phyloP scores from a whole-genome alignment of 2,113 vertebrate genomes.

The Fregata magnificens region DNA sequence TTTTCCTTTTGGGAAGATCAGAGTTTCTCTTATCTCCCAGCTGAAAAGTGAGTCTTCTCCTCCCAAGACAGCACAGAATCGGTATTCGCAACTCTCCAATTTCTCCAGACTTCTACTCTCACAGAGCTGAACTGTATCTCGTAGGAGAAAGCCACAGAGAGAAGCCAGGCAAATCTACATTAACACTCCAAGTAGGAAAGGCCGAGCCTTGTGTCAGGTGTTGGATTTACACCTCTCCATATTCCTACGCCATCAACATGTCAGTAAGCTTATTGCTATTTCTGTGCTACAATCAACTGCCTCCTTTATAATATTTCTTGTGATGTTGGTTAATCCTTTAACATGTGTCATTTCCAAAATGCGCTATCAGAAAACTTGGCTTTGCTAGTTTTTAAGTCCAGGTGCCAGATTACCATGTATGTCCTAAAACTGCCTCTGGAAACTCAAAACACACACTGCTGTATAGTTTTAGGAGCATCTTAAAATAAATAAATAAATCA shows the following conservation, averaged over 20 bases:
- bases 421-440: background rate
- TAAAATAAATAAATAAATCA: background rate
- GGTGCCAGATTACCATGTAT: background rate
- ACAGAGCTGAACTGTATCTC: background rate
- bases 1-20: background rate
- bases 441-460: background rate
- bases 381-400: background rate
- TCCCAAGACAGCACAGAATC: background rate
- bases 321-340: background rate
- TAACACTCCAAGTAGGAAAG: background rate
- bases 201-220: background rate
- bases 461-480: background rate
- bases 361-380: background rate
- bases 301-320: background rate
- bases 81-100: background rate
- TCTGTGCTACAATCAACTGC: background rate
- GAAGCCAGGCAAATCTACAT: background rate
- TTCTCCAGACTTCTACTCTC: background rate
- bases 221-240: rapidly evolving
- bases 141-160: background rate
- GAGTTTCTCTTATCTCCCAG: background rate
- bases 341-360: background rate
- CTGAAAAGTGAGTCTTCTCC: background rate
- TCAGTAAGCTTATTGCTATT: background rate
- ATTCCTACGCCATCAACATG: too few species aligned